Percentiles rank a stretch among this genome's conserved stretches.
phyloP scores from a whole-genome alignment of 64 coral and sea anemone species.

The Dendrophyllia cribrosa region DNA sequence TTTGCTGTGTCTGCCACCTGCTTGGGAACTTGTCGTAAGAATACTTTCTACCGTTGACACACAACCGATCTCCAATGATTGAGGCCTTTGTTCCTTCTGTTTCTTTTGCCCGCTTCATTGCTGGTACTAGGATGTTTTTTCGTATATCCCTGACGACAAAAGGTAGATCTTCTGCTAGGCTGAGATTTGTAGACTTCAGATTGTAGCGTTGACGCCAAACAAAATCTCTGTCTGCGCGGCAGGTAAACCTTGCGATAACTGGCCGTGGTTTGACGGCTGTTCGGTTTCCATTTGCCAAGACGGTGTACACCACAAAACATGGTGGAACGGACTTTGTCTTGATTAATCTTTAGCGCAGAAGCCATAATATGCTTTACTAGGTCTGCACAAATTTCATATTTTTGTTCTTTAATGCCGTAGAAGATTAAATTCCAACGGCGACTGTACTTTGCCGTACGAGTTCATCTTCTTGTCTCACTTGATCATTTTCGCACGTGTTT shows the following conservation, averaged over 20 bases:
- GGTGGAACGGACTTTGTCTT: background rate
- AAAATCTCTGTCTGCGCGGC: background rate
- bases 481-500: background rate
- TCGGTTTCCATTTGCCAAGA: background rate
- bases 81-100: background rate
- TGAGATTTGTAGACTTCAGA: background rate
- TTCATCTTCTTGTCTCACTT: background rate
- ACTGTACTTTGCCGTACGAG: too few species aligned
- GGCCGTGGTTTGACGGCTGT: background rate
- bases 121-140: background rate
- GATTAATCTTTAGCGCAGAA: too few species aligned
- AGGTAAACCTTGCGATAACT: background rate
- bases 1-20: background rate
- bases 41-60: background rate
- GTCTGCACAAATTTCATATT: too few species aligned
- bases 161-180: background rate
- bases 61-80: background rate
- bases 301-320: background rate
- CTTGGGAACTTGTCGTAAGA: background rate
- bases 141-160: background rate
- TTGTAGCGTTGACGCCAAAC: background rate
- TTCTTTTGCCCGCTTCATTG: background rate
- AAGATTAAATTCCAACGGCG: background rate
- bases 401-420: background rate
- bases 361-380: too few species aligned